Conservation (phyloP, 2,888 invertebrate species). For the Furcula furcula region DNA sequence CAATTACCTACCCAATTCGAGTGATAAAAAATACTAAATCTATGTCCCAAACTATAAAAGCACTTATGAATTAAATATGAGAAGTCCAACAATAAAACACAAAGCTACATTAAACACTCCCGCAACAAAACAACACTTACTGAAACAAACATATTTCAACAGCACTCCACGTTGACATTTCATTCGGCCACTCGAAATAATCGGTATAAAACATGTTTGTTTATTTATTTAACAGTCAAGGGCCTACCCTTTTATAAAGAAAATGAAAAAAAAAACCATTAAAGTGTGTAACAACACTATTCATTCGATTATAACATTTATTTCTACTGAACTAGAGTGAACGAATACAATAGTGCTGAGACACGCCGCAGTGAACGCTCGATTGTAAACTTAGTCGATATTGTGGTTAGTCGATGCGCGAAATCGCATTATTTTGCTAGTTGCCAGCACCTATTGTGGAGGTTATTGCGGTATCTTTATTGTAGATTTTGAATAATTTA, state of each 20-base stretch:
- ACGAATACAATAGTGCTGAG: conserved; percentile 23
- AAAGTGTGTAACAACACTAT: conserved; percentile 32
- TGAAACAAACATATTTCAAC: conserved; percentile 9
- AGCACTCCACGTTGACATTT: conserved; percentile 23
- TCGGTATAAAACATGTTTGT: conserved; percentile 22
- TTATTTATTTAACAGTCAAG: conserved; percentile 25
- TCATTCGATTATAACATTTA: conserved; percentile 28
- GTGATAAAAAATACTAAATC: background rate
- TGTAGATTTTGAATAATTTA: conserved; percentile 18
- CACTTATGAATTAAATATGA: background rate
- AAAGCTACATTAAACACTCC: conserved; percentile 11
- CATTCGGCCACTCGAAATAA: conserved; percentile 28
- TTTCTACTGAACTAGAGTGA: conserved; percentile 27
- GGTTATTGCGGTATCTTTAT: conserved; percentile 13
- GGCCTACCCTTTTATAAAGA: conserved; percentile 19
- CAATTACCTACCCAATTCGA: background rate
- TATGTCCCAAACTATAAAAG: background rate
- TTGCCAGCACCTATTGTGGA: conserved; percentile 36
- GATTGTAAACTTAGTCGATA: conserved; percentile 26
- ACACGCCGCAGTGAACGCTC: conserved; percentile 26
- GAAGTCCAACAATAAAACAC: conserved; percentile 4
- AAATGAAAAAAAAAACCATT: conserved; percentile 14
- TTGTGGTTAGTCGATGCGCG: conserved; percentile 38
- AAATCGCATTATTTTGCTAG: conserved; percentile 64
- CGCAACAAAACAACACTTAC: conserved; percentile 17